Percentiles rank a stretch among this genome's conserved stretches.
Conservation (phyloP, 2,888 invertebrate species). For the Druceiella hillmani region DNA sequence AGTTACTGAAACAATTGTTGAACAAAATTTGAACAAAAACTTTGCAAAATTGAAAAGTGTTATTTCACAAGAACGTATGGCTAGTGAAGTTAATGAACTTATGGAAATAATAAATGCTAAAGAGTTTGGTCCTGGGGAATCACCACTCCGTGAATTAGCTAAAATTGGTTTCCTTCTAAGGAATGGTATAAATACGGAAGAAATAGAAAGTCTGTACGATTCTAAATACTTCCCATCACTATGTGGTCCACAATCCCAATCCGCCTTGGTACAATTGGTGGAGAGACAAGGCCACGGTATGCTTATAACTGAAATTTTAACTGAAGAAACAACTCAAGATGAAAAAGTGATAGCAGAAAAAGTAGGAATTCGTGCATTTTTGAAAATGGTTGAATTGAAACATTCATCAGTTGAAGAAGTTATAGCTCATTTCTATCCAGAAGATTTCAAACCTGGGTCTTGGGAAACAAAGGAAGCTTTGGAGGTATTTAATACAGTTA, state of each 20-base stretch:
- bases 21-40: constrained; percentile 50
- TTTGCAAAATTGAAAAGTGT: constrained; percentile 50
- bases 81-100: constrained; percentile 70
- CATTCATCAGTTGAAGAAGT: constrained; percentile 80
- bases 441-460: constrained; percentile 75
- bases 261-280: constrained; percentile 77
- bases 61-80: constrained; percentile 53
- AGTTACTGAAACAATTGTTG: constrained; percentile 47
- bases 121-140: constrained; percentile 77
- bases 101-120: constrained; percentile 68
- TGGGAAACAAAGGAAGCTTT: constrained; percentile 72
- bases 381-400: constrained; percentile 77
- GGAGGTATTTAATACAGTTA: constrained; percentile 44
- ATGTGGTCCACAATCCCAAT: constrained; percentile 75
- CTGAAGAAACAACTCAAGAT: constrained; percentile 73
- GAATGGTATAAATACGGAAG: constrained; percentile 68
- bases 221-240: constrained; percentile 75
- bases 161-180: constrained; percentile 74
- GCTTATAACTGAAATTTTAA: constrained; percentile 73
- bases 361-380: constrained; percentile 79
- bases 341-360: constrained; percentile 73
- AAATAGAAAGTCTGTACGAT: constrained; percentile 73
- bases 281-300: constrained; percentile 79
- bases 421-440: constrained; percentile 73
- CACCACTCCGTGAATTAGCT: constrained; percentile 73